phyloP scores from a whole-genome alignment of 2,888 invertebrate genomes.

The Rhagium mordax region DNA sequence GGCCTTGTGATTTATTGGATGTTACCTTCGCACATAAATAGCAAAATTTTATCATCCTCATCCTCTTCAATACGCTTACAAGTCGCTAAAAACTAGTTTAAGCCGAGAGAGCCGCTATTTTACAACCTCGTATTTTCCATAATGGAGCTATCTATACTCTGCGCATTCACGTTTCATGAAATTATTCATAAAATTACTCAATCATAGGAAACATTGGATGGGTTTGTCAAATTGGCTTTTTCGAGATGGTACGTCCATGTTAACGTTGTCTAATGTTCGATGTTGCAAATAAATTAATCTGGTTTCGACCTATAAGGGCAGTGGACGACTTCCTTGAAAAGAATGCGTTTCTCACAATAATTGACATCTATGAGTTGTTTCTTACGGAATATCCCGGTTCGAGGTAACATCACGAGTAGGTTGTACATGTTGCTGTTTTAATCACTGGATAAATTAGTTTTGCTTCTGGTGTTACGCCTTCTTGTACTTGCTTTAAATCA shows the following conservation, averaged over 20 bases:
- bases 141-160: neutral
- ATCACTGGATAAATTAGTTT: too few species aligned
- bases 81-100: constrained; percentile 10
- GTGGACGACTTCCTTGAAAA: neutral
- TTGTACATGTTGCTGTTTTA: too few species aligned
- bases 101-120: neutral
- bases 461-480: too few species aligned
- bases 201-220: neutral
- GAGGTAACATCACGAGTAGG: too few species aligned
- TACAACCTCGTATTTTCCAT: constrained; percentile 4
- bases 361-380: too few species aligned
- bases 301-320: neutral
- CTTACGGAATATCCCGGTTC: too few species aligned
- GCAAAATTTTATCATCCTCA: neutral
- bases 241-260: neutral
- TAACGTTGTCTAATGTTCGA: too few species aligned
- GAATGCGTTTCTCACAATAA: too few species aligned
- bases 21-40: neutral
- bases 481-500: too few species aligned
- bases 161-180: neutral
- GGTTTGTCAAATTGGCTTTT: neutral
- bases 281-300: neutral
- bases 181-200: constrained; percentile 7
- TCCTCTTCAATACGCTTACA: neutral
- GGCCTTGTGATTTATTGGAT: constrained; percentile 6